A percentile compares a stretch with the other conserved stretches of the same genome.
These are phyloP conservation scores for Tachypleus tridentatus DNA, from an alignment of 1,140 invertebrate species.

Conservation along the genomic window DNA sequence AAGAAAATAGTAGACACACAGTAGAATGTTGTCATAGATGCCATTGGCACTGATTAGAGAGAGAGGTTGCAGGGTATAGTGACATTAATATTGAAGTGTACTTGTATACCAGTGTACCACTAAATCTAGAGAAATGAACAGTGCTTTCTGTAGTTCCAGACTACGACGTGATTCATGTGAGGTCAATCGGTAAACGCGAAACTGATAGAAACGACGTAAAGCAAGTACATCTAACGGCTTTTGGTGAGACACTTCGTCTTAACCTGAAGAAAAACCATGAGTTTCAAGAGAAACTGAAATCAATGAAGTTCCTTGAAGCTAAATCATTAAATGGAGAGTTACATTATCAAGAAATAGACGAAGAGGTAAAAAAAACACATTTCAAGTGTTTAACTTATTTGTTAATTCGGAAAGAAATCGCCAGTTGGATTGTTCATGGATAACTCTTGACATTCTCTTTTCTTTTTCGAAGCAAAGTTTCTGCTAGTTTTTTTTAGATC, in stretches of 20 bases:
- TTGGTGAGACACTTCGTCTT: slow-evolving; percentile 39
- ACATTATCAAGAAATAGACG: slow-evolving; percentile 57
- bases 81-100: no score
- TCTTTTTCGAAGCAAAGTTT: no score
- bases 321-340: slow-evolving; percentile 54
- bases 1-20: no score
- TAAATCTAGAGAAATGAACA: neutral
- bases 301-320: slow-evolving; percentile 60
- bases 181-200: slow-evolving; percentile 24
- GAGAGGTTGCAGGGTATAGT: no score
- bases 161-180: slow-evolving; percentile 49
- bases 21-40: no score
- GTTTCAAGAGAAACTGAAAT: slow-evolving; percentile 22
- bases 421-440: no score
- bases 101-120: neutral
- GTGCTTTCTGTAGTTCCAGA: slow-evolving; percentile 41
- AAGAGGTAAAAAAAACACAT: slow-evolving; percentile 2
- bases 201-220: slow-evolving; percentile 4
- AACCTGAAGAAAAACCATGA: slow-evolving; percentile 50
- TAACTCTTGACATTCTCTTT: no score
- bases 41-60: no score
- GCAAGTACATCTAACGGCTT: slow-evolving; percentile 25
- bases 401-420: no score
- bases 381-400: no score
- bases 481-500: no score